Percentiles rank a stretch among this genome's conserved stretches.
These are phyloP conservation scores for Doris montereyensis DNA, from an alignment of 2,888 invertebrate species.

Conservation along the genomic window DNA sequence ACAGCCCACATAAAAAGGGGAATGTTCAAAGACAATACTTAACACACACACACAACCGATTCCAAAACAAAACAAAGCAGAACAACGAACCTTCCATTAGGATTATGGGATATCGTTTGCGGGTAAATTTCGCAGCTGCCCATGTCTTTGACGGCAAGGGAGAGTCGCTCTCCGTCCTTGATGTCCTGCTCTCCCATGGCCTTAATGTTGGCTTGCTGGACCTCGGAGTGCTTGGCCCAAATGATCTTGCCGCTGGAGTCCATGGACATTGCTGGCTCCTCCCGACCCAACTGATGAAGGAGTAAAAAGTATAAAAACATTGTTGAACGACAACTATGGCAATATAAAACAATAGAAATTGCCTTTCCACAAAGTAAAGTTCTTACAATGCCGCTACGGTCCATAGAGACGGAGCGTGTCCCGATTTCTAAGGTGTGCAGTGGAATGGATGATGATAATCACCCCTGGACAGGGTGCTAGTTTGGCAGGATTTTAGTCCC, in stretches of 20 bases:
- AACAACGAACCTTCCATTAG: constrained; percentile 87
- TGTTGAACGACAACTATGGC: no score
- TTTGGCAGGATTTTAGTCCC: no score
- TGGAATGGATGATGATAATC: no score
- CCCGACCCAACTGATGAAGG: constrained; percentile 79
- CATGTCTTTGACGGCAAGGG: constrained; percentile 97
- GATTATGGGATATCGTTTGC: constrained; percentile 97
- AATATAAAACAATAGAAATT: no score
- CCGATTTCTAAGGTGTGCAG: no score
- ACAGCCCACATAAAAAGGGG: neutral
- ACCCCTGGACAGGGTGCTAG: no score
- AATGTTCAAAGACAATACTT: neutral
- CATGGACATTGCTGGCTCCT: constrained; percentile 99
- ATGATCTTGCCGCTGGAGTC: constrained; percentile 98
- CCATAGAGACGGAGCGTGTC: no score
- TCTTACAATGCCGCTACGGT: no score
- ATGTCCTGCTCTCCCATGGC: constrained; percentile 78
- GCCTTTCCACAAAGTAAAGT: no score
- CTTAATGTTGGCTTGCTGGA: constrained; percentile 96
- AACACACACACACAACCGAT: no score
- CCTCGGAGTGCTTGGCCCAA: constrained; percentile 98
- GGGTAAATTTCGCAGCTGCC: constrained; percentile 99
- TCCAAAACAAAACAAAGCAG: neutral
- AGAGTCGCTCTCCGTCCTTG: constrained; percentile 92
- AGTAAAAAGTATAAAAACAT: no score